A percentile compares a stretch with the other conserved stretches of the same genome.
Evolutionary conservation across 2,888 invertebrate species (phyloP).

Genomic region (Philereme vetulata): DNA sequence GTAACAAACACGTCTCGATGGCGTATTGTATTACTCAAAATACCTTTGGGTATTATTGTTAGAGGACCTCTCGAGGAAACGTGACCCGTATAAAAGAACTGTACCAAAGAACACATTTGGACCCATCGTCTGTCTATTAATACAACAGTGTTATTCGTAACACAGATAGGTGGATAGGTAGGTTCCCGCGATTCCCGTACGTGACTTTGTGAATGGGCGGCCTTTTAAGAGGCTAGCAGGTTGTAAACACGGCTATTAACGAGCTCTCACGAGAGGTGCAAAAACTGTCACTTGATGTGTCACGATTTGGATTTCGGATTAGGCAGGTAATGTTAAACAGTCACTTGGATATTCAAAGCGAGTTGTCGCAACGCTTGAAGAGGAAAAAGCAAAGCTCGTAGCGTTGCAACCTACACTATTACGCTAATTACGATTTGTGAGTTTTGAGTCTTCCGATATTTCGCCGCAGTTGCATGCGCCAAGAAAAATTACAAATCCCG

Average conservation of each 20-base stretch:
- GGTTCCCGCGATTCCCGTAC: slow-evolving; percentile 61
- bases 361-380: neutral
- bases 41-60: slow-evolving; percentile 61
- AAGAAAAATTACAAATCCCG: too few relatives aligned
- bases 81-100: slow-evolving; percentile 71
- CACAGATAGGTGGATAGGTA: slow-evolving; percentile 45
- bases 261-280: slow-evolving; percentile 64
- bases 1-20: slow-evolving; percentile 56
- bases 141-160: slow-evolving; percentile 56
- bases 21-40: slow-evolving; percentile 66
- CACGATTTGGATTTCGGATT: slow-evolving; percentile 42
- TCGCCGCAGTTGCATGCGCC: too few relatives aligned
- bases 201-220: slow-evolving; percentile 75
- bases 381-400: neutral
- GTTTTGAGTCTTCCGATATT: too few relatives aligned
- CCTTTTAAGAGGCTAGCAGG: slow-evolving; percentile 65
- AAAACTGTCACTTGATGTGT: slow-evolving; percentile 61
- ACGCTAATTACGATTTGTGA: too few relatives aligned
- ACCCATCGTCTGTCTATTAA: slow-evolving; percentile 63
- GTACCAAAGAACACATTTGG: slow-evolving; percentile 50
- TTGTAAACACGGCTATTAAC: slow-evolving; percentile 79
- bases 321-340: slow-evolving; percentile 21
- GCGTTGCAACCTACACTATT: neutral
- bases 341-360: neutral
- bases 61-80: slow-evolving; percentile 76